phyloP scores from a whole-genome alignment of 2,113 vertebrate species.

The Junco hyemalis region DNA sequence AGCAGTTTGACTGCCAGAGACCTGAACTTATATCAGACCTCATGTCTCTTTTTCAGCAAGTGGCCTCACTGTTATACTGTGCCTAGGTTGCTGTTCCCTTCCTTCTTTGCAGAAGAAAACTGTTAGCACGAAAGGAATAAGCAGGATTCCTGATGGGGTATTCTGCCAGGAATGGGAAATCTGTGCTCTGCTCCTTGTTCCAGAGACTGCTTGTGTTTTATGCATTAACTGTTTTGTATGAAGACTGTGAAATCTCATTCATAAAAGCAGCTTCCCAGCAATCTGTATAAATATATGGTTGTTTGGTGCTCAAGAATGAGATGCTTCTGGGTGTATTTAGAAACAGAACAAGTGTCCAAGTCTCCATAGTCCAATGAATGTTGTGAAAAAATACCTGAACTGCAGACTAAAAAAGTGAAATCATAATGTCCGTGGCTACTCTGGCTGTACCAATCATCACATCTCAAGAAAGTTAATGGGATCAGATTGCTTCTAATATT shows the following conservation, averaged over 20 bases:
- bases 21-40: not conserved
- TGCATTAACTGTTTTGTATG: not conserved
- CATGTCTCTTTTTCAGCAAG: rapidly evolving
- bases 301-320: not conserved
- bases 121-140: not conserved
- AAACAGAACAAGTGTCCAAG: not conserved
- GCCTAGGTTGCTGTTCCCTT: not conserved
- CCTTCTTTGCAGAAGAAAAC: not conserved
- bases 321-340: not conserved
- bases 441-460: not conserved
- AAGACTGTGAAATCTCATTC: not conserved
- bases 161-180: not conserved
- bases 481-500: not conserved
- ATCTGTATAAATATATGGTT: not conserved
- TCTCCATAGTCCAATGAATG: not conserved
- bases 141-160: not conserved
- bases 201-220: not conserved
- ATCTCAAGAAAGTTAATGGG: not conserved
- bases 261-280: not conserved
- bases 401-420: not conserved
- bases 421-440: not conserved
- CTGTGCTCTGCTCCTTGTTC: not conserved
- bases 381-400: not conserved
- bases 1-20: not conserved
- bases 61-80: not conserved